These are phyloP conservation scores for Macropodus opercularis DNA, from an alignment of 2,797 vertebrate species.

Conservation along the genomic window DNA sequence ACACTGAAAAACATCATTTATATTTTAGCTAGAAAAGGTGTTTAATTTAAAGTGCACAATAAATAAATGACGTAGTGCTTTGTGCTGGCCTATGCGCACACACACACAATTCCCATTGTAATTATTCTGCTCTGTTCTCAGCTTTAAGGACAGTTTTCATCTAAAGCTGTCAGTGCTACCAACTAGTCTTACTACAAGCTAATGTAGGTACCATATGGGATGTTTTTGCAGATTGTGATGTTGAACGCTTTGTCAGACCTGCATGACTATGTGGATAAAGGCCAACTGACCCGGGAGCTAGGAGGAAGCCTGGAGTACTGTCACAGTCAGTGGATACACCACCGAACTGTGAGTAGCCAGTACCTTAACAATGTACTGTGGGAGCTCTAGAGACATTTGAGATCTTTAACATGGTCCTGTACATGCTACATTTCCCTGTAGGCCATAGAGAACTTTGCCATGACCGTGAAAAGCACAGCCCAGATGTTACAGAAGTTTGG, in stretches of 20 bases:
- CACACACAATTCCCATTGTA: no score
- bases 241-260: slow-evolving; percentile 93
- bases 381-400: neutral
- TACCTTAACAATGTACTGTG: neutral
- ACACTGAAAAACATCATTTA: neutral
- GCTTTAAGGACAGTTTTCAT: no score
- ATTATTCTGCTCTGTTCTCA: no score
- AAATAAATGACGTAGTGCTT: no score
- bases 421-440: slow-evolving; percentile 54
- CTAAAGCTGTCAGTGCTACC: neutral
- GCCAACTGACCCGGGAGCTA: slow-evolving; percentile 89
- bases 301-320: slow-evolving; percentile 91
- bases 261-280: slow-evolving; percentile 91
- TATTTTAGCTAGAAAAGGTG: no score
- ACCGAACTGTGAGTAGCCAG: slow-evolving; percentile 88
- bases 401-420: neutral
- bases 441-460: slow-evolving; percentile 96
- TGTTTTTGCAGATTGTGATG: slow-evolving; percentile 88
- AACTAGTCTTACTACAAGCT: neutral
- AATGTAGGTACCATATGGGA: neutral
- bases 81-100: no score
- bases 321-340: slow-evolving; percentile 94
- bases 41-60: no score
- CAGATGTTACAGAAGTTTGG: slow-evolving; percentile 93
- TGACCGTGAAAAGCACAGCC: slow-evolving; percentile 92